A percentile compares a stretch with the other conserved stretches of the same genome.
Evolutionary conservation across 1,140 invertebrate genomes (phyloP).

Genomic region (Pentalonia nigronervosa): DNA sequence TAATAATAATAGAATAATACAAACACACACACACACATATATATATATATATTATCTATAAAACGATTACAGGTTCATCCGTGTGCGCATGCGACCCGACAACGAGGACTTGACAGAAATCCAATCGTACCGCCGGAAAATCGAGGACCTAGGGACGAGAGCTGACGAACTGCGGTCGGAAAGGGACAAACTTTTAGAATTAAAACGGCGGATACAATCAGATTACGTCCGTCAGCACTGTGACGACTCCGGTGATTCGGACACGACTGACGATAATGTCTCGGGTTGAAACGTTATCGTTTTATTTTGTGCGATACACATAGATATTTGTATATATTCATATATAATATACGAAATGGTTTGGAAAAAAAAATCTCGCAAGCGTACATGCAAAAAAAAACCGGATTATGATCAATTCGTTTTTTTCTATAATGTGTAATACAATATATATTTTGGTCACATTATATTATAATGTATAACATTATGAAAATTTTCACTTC

Average conservation of each 20-base stretch:
- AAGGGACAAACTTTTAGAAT: background rate
- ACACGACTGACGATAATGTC: background rate
- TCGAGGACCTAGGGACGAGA: background rate
- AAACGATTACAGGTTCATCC: background rate
- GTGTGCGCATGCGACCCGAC: background rate
- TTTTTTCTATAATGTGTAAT: background rate
- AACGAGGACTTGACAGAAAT: background rate
- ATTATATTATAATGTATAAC: conserved; percentile 16
- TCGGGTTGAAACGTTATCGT: background rate
- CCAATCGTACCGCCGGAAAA: background rate
- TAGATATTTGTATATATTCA: background rate
- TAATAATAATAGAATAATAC: no score
- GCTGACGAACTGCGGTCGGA: background rate
- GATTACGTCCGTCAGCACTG: background rate
- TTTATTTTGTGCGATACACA: background rate
- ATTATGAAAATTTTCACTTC: conserved; percentile 9
- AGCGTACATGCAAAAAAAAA: background rate
- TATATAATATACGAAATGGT: background rate
- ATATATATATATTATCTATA: no score
- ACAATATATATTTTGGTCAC: background rate
- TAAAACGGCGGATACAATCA: background rate
- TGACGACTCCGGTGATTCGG: background rate
- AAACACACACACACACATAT: no score
- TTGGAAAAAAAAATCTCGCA: background rate
- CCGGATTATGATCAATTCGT: conserved; percentile 18